phyloP scores from a whole-genome alignment of 2,113 vertebrate genomes.

The Dromiciops gliroides region DNA sequence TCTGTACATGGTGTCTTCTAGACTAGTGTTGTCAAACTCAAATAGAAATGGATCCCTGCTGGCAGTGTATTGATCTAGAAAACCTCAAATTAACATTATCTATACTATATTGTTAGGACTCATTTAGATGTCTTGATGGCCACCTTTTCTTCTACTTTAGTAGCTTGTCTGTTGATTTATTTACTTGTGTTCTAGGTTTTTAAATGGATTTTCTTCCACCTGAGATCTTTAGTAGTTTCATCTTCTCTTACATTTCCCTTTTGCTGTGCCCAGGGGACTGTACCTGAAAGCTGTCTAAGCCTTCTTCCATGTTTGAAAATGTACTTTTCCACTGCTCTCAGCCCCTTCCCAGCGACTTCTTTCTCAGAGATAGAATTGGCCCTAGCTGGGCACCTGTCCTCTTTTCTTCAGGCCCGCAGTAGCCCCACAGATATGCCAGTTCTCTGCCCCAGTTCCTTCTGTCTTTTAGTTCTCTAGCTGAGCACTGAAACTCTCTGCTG shows the following conservation, averaged over 20 bases:
- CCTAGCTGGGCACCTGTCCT: neutral
- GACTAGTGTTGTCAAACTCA: neutral
- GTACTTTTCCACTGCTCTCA: neutral
- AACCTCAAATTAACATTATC: neutral
- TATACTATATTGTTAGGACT: neutral
- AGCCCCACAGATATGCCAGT: neutral
- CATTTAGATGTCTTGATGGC: neutral
- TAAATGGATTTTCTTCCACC: neutral
- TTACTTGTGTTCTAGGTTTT: neutral
- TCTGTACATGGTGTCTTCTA: neutral
- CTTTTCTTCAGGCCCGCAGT: neutral
- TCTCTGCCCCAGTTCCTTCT: neutral
- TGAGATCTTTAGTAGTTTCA: neutral
- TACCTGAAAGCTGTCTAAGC: neutral
- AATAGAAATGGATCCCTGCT: neutral
- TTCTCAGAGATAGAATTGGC: neutral
- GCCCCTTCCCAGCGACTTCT: neutral
- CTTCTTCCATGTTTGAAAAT: neutral
- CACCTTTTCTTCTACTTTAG: neutral
- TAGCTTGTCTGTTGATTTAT: neutral
- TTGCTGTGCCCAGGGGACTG: neutral
- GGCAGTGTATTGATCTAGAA: neutral
- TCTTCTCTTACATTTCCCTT: neutral
- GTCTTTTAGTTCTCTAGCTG: neutral
- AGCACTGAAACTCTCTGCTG: neutral